phyloP scores from a whole-genome alignment of 1,140 invertebrate species.

The Sycobia sp. region DNA sequence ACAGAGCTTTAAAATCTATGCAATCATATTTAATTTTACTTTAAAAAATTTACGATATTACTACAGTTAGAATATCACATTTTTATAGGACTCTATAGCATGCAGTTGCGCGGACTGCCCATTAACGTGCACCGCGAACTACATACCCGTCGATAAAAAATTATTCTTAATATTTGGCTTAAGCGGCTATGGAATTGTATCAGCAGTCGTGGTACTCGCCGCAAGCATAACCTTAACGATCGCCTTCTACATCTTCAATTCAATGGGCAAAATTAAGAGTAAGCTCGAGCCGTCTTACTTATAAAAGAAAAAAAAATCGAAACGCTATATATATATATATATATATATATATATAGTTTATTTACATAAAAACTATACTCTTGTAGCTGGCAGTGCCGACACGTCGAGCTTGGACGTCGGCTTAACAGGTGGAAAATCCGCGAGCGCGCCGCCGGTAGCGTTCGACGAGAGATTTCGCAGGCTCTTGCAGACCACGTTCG shows the following conservation, averaged over 20 bases:
- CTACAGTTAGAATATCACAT: too few species aligned
- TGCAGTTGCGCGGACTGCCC: conserved; percentile 84
- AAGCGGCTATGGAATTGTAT: conserved; percentile 43
- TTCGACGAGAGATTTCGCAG: conserved; percentile 10
- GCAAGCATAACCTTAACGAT: conserved; percentile 6
- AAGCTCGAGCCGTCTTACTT: too few species aligned
- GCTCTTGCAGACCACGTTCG: not conserved
- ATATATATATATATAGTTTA: too few species aligned
- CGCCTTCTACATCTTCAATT: not conserved
- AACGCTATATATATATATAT: too few species aligned
- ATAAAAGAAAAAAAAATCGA: too few species aligned
- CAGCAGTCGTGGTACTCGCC: conserved; percentile 36
- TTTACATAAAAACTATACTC: too few species aligned
- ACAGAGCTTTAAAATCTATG: too few species aligned
- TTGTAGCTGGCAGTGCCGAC: too few species aligned
- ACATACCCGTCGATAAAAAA: conserved; percentile 3
- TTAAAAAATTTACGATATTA: too few species aligned
- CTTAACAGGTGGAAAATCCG: not conserved
- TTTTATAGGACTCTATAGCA: conserved; percentile 57
- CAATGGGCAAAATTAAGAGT: not conserved
- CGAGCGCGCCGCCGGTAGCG: not conserved
- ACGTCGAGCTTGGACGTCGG: not conserved
- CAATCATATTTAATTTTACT: too few species aligned
- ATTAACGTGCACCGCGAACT: conserved; percentile 63
- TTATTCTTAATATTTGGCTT: conserved; percentile 36